Evolutionary conservation across 1,140 invertebrate genomes (phyloP).

Genomic region (Drosophila littoralis): DNA sequence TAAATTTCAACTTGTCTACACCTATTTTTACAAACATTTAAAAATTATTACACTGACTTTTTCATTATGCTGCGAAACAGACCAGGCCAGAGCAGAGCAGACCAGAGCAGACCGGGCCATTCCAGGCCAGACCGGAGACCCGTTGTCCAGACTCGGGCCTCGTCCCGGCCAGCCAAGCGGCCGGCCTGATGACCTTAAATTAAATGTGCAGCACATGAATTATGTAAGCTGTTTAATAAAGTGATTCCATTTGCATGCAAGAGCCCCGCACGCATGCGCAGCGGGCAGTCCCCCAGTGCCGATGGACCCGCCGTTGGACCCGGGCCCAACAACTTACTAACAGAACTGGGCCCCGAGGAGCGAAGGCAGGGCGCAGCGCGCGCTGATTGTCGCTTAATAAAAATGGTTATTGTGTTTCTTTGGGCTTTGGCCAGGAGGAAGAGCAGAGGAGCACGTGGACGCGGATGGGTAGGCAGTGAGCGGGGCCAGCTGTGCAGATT

Average conservation of each 20-base stretch:
- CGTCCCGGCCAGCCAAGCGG: constrained; percentile 1
- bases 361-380: constrained; percentile 63
- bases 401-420: constrained; percentile 80
- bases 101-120: neutral
- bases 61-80: constrained; percentile 65
- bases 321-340: constrained; percentile 72
- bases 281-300: constrained; percentile 48
- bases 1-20: constrained; percentile 83
- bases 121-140: constrained; percentile 3
- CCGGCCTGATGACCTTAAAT: constrained; percentile 80
- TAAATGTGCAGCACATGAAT: constrained; percentile 83
- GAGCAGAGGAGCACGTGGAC: neutral
- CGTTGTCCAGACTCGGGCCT: constrained; percentile 21
- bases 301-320: constrained; percentile 28
- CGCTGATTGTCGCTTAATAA: constrained; percentile 83
- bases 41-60: constrained; percentile 82
- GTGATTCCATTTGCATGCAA: constrained; percentile 84
- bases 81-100: constrained; percentile 7
- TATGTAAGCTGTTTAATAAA: constrained; percentile 84
- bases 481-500: constrained; percentile 36
- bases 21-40: constrained; percentile 83
- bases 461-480: neutral
- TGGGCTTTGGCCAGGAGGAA: constrained; percentile 1
- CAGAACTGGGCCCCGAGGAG: constrained; percentile 40
- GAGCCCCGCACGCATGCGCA: constrained; percentile 79